Base-by-base conservation (phyloP, 2,113 vertebrate genomes). In the Morone saxatilis region DNA sequence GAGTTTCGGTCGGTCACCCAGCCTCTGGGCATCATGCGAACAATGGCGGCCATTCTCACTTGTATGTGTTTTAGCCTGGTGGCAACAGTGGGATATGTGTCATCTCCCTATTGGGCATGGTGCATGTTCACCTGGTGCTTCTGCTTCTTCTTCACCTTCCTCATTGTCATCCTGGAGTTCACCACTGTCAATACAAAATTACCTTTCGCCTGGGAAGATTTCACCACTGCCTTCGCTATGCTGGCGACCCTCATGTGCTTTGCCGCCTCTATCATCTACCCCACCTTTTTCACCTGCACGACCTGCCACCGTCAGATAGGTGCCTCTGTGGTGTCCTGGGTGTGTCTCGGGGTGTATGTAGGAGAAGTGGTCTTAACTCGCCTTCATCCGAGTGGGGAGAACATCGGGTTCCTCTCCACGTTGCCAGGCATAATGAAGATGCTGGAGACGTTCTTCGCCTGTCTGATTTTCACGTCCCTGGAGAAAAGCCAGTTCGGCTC, bases 91-190 rank as follows among this genome's bases (percentile, higher is more conserved):
- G 4, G 57, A 1, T 0, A 0, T 0, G 7, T 6, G 0, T 0
- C 0, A 0, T 38, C 0, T 1, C 1, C 95, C 12, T 96, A 94
- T 7, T 96, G 97, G 76, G 85, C 86, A 0, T 98, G 97, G 97
- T 97, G 96, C 87, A 96, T 98, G 96, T 97, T 97, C 88, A 95
- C 94, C 6, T 98, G 97, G 97, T 96, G 94, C 82, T 96, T 98
- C 89, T 97, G 97, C 86, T 98, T 94, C 25, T 9, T 86, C 8
- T 70, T 96, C 73, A 96, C 96, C 0, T 80, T 97, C 40, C 70
- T 96, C 62, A 95, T 98, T 65, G 45, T 98, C 51, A 8, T 96
- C 59, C 73, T 97, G 91, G 97, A 98, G 94, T 91, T 97, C 87
- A 94, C 93, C 41, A 93, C 88, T 2, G 25, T 97, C 65, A 88